Percentiles rank a stretch among this genome's conserved stretches.
These are phyloP conservation scores for Spialia ferax DNA, from an alignment of 2,888 invertebrate species.

Conservation along the genomic window DNA sequence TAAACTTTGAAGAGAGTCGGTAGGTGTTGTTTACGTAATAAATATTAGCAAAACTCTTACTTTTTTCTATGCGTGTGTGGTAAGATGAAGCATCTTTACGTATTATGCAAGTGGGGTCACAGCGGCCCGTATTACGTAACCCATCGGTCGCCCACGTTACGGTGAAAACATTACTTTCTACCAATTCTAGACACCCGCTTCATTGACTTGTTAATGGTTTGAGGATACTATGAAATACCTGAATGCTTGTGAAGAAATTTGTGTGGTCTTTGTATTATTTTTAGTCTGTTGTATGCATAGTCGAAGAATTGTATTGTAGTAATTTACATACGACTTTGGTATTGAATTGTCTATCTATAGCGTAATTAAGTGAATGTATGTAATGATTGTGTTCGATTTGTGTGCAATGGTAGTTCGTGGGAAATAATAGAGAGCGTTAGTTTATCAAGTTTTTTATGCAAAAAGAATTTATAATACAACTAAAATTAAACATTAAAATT, in stretches of 20 bases:
- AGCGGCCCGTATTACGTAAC: slow-evolving; percentile 68
- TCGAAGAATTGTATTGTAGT: not conserved
- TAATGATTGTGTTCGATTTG: not conserved
- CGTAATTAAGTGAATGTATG: not conserved
- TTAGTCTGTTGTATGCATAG: not conserved
- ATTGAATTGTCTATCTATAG: not conserved
- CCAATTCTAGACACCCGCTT: slow-evolving; percentile 63
- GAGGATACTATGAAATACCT: slow-evolving; percentile 54
- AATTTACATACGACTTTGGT: slow-evolving; percentile 11
- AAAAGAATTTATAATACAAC: slow-evolving; percentile 83
- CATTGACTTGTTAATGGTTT: slow-evolving; percentile 54
- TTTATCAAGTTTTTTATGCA: slow-evolving; percentile 74
- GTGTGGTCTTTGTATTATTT: slow-evolving; percentile 41
- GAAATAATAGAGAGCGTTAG: slow-evolving; percentile 32
- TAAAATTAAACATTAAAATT: slow-evolving; percentile 85
- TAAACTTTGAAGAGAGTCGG: slow-evolving; percentile 63
- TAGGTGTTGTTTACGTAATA: slow-evolving; percentile 70
- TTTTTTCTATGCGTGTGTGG: slow-evolving; percentile 68
- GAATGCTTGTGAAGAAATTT: slow-evolving; percentile 38
- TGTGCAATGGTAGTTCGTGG: slow-evolving; percentile 3
- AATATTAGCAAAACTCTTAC: slow-evolving; percentile 74
- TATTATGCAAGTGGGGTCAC: slow-evolving; percentile 80
- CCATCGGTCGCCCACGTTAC: slow-evolving; percentile 56
- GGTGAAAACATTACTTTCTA: slow-evolving; percentile 78
- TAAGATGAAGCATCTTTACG: slow-evolving; percentile 60